Evolutionary conservation across 2,113 vertebrate species (phyloP), one percentile per base, ranked within the genome.

Genomic region (Labrus mixtus): DNA sequence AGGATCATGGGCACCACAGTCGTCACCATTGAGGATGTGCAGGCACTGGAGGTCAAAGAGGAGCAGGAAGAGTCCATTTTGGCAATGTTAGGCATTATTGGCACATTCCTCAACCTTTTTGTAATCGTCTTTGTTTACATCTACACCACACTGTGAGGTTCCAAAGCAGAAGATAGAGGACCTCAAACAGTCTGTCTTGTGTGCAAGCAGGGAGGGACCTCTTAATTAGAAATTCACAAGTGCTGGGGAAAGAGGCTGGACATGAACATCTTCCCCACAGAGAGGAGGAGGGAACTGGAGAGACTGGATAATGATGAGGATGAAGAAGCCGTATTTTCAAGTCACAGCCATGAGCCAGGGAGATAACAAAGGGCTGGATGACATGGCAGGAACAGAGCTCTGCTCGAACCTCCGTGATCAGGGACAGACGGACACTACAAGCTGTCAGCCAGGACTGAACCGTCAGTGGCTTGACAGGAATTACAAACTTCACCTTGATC

Each of bases 101-200:
- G 96, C 85, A 98, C 94, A 68, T 94, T 97, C 85, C 94, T 97
- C 23, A 97, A 97, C 91, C 94, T 97, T 46, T 96, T 97, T 76
- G 96, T 97, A 79, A 97, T 96, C 8, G 93, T 97, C 81, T 97
- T 96, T 87, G 95, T 97, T 76, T 97, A 97, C 83, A 95, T 97
- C 86, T 97, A 96, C 81, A 97, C 95, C 57, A 97, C 95, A 46
- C 86, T 97, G 87, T 97, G 94, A 97, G 33, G 57, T 58, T 62
- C 33, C 19, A 56, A 39, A 50, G 20, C 5, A 37, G 9, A 22
- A 43, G 33, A 43, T 15, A 20, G 11, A 46, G 10, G 51, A 76
- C 63, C 76, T 60, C 51, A 33, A 23, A 55, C 69, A 59, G 6
- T 16, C 25, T 4, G 8, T 10, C 17, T 43, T 36, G 55, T 20